These are phyloP conservation scores for Leucoma salicis DNA, from an alignment of 2,888 invertebrate genomes.

Conservation along the genomic window DNA sequence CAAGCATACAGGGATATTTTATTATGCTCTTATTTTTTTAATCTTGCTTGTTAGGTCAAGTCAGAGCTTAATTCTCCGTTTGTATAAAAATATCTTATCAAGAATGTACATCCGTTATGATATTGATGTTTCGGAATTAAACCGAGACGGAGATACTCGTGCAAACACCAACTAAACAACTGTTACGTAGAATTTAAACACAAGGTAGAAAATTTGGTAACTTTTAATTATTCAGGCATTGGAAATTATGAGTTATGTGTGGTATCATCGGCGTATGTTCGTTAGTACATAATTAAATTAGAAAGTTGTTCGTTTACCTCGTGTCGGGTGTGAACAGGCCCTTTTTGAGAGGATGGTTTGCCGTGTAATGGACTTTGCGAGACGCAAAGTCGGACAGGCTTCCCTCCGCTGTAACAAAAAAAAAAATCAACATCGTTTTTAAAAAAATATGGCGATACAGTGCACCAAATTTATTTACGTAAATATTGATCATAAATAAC, in stretches of 20 bases:
- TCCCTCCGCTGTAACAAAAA: conserved; percentile 91
- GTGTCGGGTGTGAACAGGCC: conserved; percentile 89
- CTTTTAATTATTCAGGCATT: conserved; percentile 8
- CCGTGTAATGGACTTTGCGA: conserved; percentile 89
- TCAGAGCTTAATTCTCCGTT: neutral
- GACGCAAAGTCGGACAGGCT: conserved; percentile 93
- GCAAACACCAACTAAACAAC: conserved; percentile 13
- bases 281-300: conserved; percentile 29
- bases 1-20: too few relatives aligned
- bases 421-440: too few relatives aligned
- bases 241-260: conserved; percentile 9
- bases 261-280: conserved; percentile 12
- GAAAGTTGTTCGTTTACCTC: conserved; percentile 64
- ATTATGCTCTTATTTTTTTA: too few relatives aligned
- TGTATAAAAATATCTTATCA: neutral
- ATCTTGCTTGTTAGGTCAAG: neutral
- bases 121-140: neutral
- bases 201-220: conserved; percentile 13
- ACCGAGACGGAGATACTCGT: too few relatives aligned
- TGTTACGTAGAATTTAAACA: conserved; percentile 18
- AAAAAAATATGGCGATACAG: too few relatives aligned
- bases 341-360: conserved; percentile 85
- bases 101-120: neutral
- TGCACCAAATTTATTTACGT: too few relatives aligned
- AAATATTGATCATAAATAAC: too few relatives aligned